These are phyloP conservation scores for Cladorhizidae sp. DNA, from an alignment of 37 sponge, comb jelly and placozoan species.

Conservation along the genomic window DNA sequence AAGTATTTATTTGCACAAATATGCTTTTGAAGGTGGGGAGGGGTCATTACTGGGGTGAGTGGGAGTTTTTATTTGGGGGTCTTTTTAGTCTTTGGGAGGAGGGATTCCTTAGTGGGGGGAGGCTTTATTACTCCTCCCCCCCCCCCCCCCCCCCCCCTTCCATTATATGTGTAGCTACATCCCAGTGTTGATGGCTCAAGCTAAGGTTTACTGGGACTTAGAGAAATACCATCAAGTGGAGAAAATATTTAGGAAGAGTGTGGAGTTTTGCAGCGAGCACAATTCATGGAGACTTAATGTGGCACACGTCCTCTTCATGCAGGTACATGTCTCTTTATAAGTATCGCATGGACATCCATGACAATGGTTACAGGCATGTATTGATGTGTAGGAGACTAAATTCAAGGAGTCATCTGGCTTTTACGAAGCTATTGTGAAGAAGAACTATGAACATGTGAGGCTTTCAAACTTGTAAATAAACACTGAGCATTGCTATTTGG, in stretches of 20 bases:
- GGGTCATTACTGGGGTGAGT: too few relatives aligned
- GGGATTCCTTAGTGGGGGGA: not conserved
- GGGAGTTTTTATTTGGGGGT: too few relatives aligned
- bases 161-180: slow-evolving; percentile 74
- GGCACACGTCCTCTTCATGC: slow-evolving; percentile 99
- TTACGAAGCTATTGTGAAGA: slow-evolving; percentile 98
- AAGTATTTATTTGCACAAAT: too few relatives aligned
- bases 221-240: slow-evolving; percentile 92
- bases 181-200: slow-evolving; percentile 98
- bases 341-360: too few relatives aligned
- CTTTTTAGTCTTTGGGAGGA: too few relatives aligned
- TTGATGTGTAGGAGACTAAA: slow-evolving; percentile 76
- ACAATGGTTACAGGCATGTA: too few relatives aligned
- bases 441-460: slow-evolving; percentile 84
- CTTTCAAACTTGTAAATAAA: not conserved
- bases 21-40: too few relatives aligned
- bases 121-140: not conserved
- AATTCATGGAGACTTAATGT: slow-evolving; percentile 97
- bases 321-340: slow-evolving; percentile 37
- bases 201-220: slow-evolving; percentile 97
- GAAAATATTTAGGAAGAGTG: slow-evolving; percentile 94
- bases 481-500: not conserved
- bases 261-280: slow-evolving; percentile 96
- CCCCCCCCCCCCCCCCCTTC: not conserved
- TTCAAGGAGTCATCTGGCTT: slow-evolving; percentile 96